phyloP scores from a whole-genome alignment of 2,888 invertebrate species.

The Timema cristinae region DNA sequence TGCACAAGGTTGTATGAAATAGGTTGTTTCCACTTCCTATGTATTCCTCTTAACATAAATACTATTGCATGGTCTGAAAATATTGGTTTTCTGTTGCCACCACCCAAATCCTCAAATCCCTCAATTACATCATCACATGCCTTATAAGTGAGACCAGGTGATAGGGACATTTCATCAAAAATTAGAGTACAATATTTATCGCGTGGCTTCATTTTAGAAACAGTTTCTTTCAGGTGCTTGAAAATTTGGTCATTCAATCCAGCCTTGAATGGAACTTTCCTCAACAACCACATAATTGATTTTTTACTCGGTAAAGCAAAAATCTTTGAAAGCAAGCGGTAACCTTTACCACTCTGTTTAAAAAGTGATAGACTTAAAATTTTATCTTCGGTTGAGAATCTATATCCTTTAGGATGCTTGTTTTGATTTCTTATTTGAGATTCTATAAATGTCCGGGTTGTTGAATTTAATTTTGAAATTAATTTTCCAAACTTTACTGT shows the following conservation, averaged over 20 bases:
- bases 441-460: not conserved
- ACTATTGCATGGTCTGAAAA: not conserved
- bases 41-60: not conserved
- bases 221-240: not conserved
- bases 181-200: not conserved
- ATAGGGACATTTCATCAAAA: not conserved
- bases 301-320: slow-evolving; percentile 3
- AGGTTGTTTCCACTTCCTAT: slow-evolving; percentile 8
- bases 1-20: not conserved
- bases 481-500: not conserved
- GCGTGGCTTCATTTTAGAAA: not conserved
- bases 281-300: not conserved
- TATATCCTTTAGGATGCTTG: not conserved
- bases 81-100: not conserved
- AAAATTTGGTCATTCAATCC: not conserved
- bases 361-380: not conserved
- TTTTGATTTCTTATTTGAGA: slow-evolving; percentile 6
- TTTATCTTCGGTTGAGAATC: slow-evolving; percentile 2
- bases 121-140: not conserved
- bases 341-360: not conserved
- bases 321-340: not conserved
- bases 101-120: not conserved
- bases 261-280: not conserved
- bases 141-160: not conserved
- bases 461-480: not conserved